Conservation (phyloP, 2,888 invertebrate genomes). For the Melieria picta region DNA sequence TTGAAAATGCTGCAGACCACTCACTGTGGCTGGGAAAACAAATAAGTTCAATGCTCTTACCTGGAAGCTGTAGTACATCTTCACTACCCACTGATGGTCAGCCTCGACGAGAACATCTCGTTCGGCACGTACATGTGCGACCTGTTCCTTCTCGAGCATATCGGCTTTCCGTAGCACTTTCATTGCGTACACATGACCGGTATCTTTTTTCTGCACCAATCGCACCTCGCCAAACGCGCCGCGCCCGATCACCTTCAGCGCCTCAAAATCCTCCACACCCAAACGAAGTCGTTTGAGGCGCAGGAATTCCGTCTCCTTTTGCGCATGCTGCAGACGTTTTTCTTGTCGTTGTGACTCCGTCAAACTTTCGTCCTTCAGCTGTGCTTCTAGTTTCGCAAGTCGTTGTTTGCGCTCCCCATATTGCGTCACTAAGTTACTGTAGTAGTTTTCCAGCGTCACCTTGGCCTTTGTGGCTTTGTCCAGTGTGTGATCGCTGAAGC, state of each 20-base stretch:
- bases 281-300: constrained; percentile 94
- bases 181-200: constrained; percentile 99
- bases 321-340: constrained; percentile 89
- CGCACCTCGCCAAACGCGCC: constrained; percentile 96
- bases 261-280: constrained; percentile 98
- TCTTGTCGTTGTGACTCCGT: constrained; percentile 93
- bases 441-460: constrained; percentile 98
- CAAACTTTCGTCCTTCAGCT: constrained; percentile 94
- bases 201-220: constrained; percentile 98
- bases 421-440: constrained; percentile 97
- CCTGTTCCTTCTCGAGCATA: constrained; percentile 99
- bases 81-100: constrained; percentile 99
- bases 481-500: constrained; percentile 96
- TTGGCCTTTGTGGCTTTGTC: constrained; percentile 99
- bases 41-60: constrained; percentile 47
- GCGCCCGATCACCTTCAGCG: constrained; percentile 93
- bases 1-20: too few species aligned
- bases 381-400: constrained; percentile 93
- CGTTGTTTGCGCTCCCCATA: constrained; percentile 97
- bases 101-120: constrained; percentile 98
- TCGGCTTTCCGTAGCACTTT: constrained; percentile 98
- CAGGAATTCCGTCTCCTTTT: constrained; percentile 98
- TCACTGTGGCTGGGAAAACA: too few species aligned
- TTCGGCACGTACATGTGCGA: constrained; percentile 97
- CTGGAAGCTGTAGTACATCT: constrained; percentile 99